Percentiles rank a stretch among this genome's conserved stretches.
These are phyloP conservation scores for Chaenocephalus aceratus DNA, from an alignment of 2,113 vertebrate species.

Conservation along the genomic window DNA sequence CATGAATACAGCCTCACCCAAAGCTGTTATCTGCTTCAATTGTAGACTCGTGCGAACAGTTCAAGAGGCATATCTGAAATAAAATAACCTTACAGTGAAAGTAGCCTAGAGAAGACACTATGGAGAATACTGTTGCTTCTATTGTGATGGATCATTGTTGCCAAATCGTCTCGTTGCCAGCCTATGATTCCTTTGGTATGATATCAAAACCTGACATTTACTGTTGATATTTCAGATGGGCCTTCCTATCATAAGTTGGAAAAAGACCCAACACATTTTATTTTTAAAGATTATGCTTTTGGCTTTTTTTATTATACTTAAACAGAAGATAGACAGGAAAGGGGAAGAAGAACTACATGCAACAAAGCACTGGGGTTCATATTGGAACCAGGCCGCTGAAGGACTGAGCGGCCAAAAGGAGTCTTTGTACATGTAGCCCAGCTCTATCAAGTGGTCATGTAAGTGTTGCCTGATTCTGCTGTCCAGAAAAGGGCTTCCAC, in stretches of 20 bases:
- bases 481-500: not conserved
- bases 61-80: not conserved
- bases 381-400: too few species aligned
- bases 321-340: too few species aligned
- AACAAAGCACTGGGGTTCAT: too few species aligned
- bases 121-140: not conserved
- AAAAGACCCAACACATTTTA: too few species aligned
- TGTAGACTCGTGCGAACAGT: not conserved
- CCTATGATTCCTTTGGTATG: not conserved
- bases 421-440: too few species aligned
- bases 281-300: too few species aligned
- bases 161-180: not conserved
- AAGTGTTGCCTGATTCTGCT: not conserved
- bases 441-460: not conserved
- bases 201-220: not conserved
- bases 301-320: too few species aligned
- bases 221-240: not conserved
- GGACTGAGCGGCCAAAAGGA: too few species aligned
- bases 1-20: not conserved
- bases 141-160: not conserved
- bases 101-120: not conserved
- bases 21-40: not conserved
- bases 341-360: too few species aligned
- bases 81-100: not conserved
- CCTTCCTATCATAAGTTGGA: not conserved